Base-by-base conservation (phyloP, 2,797 vertebrate species). In the Tenualosa ilisha region DNA sequence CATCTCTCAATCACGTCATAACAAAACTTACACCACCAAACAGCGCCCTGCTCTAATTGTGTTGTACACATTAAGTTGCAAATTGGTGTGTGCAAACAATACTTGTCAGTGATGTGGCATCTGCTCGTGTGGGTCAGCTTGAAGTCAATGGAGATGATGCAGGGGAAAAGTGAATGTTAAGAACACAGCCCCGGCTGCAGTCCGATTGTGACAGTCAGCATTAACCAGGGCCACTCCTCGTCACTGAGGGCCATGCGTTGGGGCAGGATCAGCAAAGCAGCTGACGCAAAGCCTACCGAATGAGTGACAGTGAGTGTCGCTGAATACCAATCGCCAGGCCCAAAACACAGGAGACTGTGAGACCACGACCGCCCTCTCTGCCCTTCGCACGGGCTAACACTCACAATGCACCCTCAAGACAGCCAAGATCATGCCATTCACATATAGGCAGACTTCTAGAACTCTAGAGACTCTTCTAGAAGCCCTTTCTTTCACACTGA, bases 191-290 rank as follows among this genome's bases (percentile, higher is more conserved):
- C 13, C 31, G 5, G 31, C 65, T 43, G 40, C 13, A 15, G 72
- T 79, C 37, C 6, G 20, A 37, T 22, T 46, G 72, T 79, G 72
- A 79, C 40, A 43, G 72, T 79, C 72, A 79, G 72, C 72, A 79
- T 17, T 79, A 79, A 43, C 72, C 37, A 40, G 40, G 17, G 40
- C 72, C 40, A 15, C 72, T 43, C 40, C 17, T 40, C 46, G 72
- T 46, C 72, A 79, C 72, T 11, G 72, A 79, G 72, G 72, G 72
- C 40, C 40, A 22, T 5, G 20, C 17, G 40, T 22, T 79, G 22
- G 72, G 72, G 40, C 26, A 40, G 20, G 72, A 79, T 79, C 72
- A 79, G 72, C 72, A 79, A 79, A 79, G 37, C 72, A 22, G 72
- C 72, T 79, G 40, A 79, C 17, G 37, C 46, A 3, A 12, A 75